Conservation (phyloP, 1,140 invertebrate species). For the Ephestia elutella region DNA sequence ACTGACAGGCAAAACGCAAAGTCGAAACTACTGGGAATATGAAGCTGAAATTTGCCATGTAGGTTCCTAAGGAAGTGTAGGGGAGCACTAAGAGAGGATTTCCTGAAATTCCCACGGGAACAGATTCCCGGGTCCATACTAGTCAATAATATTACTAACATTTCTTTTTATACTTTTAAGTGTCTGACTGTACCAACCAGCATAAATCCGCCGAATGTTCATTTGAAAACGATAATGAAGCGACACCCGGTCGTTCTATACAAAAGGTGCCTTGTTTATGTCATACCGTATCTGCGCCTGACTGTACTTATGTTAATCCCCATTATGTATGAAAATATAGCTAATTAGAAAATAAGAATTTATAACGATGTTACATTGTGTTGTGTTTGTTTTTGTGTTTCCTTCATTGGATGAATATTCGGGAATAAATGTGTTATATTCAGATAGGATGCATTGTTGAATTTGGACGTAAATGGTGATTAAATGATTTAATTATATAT, state of each 20-base stretch:
- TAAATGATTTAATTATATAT: too few species aligned
- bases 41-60: too few species aligned
- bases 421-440: too few species aligned
- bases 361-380: background rate
- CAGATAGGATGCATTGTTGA: too few species aligned
- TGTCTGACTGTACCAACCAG: conserved; percentile 14
- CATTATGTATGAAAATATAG: background rate
- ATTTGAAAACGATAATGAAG: conserved; percentile 30
- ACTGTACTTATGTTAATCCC: conserved; percentile 1
- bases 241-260: conserved; percentile 21
- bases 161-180: background rate
- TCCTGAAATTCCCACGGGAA: too few species aligned
- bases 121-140: too few species aligned
- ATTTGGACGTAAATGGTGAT: too few species aligned
- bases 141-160: background rate
- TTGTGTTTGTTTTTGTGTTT: background rate
- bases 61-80: too few species aligned
- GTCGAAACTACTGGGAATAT: too few species aligned
- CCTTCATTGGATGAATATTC: too few species aligned
- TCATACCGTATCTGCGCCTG: background rate
- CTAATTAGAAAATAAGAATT: conserved; percentile 1
- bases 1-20: too few species aligned
- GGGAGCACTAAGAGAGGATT: too few species aligned
- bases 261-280: conserved; percentile 33
- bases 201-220: conserved; percentile 26